These are phyloP conservation scores for Ascaphus truei DNA, from an alignment of 2,113 vertebrate genomes.

Conservation along the genomic window DNA sequence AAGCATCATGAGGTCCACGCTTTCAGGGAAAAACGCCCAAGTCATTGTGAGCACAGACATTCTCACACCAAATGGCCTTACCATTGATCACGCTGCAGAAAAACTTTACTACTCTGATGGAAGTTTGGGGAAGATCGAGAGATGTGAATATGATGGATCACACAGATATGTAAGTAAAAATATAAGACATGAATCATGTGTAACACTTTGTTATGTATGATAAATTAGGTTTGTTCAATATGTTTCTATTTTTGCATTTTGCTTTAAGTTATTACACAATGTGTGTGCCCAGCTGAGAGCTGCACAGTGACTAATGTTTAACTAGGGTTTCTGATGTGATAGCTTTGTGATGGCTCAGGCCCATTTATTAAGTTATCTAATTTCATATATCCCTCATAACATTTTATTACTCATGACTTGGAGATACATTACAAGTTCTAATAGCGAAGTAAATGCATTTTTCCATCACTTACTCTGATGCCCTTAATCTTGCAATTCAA, in stretches of 20 bases:
- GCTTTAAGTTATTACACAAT: not conserved
- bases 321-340: not conserved
- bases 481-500: not conserved
- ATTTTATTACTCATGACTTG: not conserved
- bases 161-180: conserved; percentile 85
- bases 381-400: not conserved
- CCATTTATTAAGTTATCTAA: not conserved
- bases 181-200: not conserved
- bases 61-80: conserved; percentile 91
- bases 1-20: conserved; percentile 90
- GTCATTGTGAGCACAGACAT: conserved; percentile 87
- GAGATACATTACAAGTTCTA: not conserved
- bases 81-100: conserved; percentile 88
- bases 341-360: not conserved
- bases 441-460: not conserved
- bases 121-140: conserved; percentile 90
- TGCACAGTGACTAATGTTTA: not conserved
- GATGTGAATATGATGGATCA: conserved; percentile 94
- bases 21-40: conserved; percentile 84
- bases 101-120: conserved; percentile 97
- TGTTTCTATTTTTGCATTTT: not conserved
- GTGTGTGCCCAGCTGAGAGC: not conserved
- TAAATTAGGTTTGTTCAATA: not conserved
- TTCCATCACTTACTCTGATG: not conserved
- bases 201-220: not conserved